These are phyloP conservation scores for Andrena bucephala DNA, from an alignment of 2,888 invertebrate species.

Conservation along the genomic window DNA sequence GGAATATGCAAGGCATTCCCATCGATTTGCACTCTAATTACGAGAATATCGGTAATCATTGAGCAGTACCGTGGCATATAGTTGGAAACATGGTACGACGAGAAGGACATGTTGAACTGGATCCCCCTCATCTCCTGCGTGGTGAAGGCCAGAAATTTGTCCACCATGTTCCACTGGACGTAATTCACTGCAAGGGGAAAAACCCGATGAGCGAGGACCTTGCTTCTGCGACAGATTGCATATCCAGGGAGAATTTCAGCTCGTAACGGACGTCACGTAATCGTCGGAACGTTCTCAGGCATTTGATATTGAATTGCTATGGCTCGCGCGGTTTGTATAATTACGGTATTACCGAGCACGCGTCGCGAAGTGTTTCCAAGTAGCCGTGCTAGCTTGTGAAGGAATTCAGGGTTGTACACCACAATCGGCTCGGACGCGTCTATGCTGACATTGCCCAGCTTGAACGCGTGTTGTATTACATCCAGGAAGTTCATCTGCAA, in stretches of 20 bases:
- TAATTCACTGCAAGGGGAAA: conserved; percentile 65
- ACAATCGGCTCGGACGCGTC: conserved; percentile 49
- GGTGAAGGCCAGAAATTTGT: conserved; percentile 43
- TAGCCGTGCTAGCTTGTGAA: conserved; percentile 46
- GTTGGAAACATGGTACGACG: conserved; percentile 36
- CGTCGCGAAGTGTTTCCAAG: conserved; percentile 58
- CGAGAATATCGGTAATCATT: too few relatives aligned
- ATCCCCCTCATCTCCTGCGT: conserved; percentile 55
- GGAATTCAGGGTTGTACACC: conserved; percentile 42
- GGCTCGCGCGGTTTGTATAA: conserved; percentile 16
- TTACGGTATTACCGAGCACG: conserved; percentile 62
- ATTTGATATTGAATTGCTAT: conserved; percentile 8
- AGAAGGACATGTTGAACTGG: conserved; percentile 30
- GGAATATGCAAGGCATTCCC: too few relatives aligned
- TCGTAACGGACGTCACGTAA: background rate
- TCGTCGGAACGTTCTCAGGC: background rate
- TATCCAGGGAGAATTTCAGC: background rate
- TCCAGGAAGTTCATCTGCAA: conserved; percentile 66
- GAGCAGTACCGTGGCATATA: conserved; percentile 32
- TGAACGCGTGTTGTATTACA: conserved; percentile 42
- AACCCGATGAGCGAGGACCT: conserved; percentile 1
- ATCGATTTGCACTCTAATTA: too few relatives aligned
- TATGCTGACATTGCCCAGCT: conserved; percentile 47
- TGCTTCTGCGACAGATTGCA: background rate
- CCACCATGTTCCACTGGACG: conserved; percentile 66